phyloP scores from a whole-genome alignment of 2,888 invertebrate genomes.

The Diadegma fenestrale region DNA sequence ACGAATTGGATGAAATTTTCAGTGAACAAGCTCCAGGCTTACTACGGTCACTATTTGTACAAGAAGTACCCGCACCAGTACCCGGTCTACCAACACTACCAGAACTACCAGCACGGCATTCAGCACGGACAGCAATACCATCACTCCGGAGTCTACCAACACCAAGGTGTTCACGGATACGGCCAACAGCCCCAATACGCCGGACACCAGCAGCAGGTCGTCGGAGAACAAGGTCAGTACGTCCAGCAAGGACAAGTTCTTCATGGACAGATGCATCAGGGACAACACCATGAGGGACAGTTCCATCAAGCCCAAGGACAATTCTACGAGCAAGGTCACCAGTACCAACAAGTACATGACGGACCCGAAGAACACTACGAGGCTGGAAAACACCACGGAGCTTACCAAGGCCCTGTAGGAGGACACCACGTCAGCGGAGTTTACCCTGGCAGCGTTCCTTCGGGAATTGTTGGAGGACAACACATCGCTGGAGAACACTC shows the following conservation, averaged over 20 bases:
- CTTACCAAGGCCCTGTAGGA: constrained; percentile 52
- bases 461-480: constrained; percentile 50
- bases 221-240: not conserved
- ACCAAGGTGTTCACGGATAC: constrained; percentile 44
- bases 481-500: constrained; percentile 48
- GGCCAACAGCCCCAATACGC: constrained; percentile 40
- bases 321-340: constrained; percentile 38
- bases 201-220: constrained; percentile 43
- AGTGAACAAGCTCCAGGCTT: constrained; percentile 75
- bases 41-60: constrained; percentile 75
- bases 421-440: constrained; percentile 29
- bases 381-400: constrained; percentile 7
- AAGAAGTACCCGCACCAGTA: constrained; percentile 73
- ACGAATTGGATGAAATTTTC: constrained; percentile 26
- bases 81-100: constrained; percentile 62
- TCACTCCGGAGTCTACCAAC: constrained; percentile 47
- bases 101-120: constrained; percentile 65
- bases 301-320: constrained; percentile 55
- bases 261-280: constrained; percentile 60
- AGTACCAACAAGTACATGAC: constrained; percentile 32
- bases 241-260: not conserved
- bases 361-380: constrained; percentile 15
- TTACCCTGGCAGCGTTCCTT: constrained; percentile 26
- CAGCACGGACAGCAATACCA: constrained; percentile 64
- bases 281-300: constrained; percentile 45